A percentile compares a stretch with the other conserved stretches of the same genome.
Evolutionary conservation across 2,113 vertebrate genomes (phyloP).

Genomic region (Axis porcinus): DNA sequence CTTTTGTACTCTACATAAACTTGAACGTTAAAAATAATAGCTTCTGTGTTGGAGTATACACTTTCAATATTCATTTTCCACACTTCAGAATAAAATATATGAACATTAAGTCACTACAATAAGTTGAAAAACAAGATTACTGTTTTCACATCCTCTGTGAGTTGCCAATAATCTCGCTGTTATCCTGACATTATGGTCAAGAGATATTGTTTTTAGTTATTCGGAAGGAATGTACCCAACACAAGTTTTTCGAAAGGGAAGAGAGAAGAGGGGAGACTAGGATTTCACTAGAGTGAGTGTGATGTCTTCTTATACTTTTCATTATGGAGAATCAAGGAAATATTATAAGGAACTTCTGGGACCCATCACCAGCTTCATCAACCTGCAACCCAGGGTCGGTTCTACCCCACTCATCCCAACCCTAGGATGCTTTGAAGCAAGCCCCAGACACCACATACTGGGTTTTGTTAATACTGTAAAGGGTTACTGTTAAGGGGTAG

Average conservation of each 20-base stretch:
- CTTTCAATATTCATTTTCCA: conserved; percentile 72
- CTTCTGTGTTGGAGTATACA: conserved; percentile 62
- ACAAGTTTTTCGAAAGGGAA: not conserved
- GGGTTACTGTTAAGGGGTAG: not conserved
- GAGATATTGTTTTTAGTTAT: conserved; percentile 70
- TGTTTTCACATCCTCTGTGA: conserved; percentile 67
- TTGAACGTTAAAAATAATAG: conserved; percentile 60
- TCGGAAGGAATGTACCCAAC: conserved; percentile 46
- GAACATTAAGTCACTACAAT: conserved; percentile 66
- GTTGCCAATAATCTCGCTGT: conserved; percentile 72
- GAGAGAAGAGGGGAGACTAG: not conserved
- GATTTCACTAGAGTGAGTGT: not conserved
- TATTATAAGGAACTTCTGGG: not conserved
- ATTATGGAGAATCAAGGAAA: not conserved
- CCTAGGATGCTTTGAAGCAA: not conserved
- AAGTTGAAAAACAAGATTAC: conserved; percentile 76
- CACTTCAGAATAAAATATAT: conserved; percentile 61
- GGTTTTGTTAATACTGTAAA: not conserved
- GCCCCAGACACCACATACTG: not conserved
- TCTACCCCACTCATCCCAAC: not conserved
- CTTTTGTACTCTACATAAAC: conserved; percentile 60
- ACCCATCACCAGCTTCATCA: not conserved
- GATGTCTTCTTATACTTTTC: not conserved
- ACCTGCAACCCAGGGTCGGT: not conserved
- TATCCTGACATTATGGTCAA: conserved; percentile 69